Evolutionary conservation across 2,113 vertebrate genomes (phyloP), one percentile per base, ranked within the genome.

Genomic region (Hydrochoerus hydrochaeris): DNA sequence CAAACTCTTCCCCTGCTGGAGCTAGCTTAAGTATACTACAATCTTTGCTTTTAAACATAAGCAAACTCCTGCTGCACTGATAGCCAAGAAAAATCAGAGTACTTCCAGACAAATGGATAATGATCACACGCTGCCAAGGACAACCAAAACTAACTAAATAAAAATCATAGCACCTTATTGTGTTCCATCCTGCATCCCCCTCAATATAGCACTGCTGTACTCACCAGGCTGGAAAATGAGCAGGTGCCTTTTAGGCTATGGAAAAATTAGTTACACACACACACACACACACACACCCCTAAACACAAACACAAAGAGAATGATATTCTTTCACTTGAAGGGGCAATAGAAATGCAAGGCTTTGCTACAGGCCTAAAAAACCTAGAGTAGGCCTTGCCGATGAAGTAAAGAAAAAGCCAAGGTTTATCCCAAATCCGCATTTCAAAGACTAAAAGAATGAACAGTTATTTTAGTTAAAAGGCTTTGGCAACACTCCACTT

Each of bases 161-260:
- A 95, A 97, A 97, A 95, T 75, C 12, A 86, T 8, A 86, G 95
- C 90, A 78, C 95, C 88, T 97, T 81, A 78, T 14, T 95, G 96
- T 62, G 52, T 35, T 83, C 88, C 92, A 82, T 82, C 94, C 89
- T 75, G 87, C 91, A 65, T 97, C 69, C 71, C 75, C 92, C 95
- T 95, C 94, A 92, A 60, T 41, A 88, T 13, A 95, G 80, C 93
- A 95, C 75, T 46, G 84, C 82, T 93, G 58, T 32, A 88, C 69
- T 92, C 84, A 93, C 52, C 71, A 94, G 91, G 92, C 83, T 94
- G 54, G 69, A 96, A 97, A 96, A 96, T 20, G 83, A 97, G 91
- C 96, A 93, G 94, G 96, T 96, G 65, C 82, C 84, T 92, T 94
- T 96, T 83, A 97, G 86, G 82, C 94, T 94, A 80, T 26, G 94